Conservation (phyloP, 2,888 invertebrate species). For the Petrophora chlorosata region DNA sequence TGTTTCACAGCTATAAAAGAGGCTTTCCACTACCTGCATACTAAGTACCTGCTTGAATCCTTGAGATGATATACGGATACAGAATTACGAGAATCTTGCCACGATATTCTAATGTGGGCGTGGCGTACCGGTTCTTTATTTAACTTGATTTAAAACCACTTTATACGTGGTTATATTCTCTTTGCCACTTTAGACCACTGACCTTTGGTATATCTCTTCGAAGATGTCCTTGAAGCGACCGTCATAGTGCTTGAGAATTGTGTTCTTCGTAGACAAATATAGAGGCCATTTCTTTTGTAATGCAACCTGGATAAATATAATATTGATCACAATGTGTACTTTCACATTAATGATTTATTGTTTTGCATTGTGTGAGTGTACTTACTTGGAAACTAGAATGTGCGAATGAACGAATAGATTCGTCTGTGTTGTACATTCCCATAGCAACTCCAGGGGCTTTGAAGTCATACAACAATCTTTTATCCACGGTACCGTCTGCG, state of each 20-base stretch:
- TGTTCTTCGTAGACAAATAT: conserved; percentile 96
- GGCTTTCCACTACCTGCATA: conserved; percentile 26
- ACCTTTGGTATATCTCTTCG: conserved; percentile 93
- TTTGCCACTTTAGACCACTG: conserved; percentile 35
- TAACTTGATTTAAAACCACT: no score
- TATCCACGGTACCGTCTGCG: conserved; percentile 83
- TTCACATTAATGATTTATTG: conserved; percentile 14
- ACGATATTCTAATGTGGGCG: conserved; percentile 14
- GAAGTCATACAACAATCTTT: conserved; percentile 87
- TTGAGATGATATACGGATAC: conserved; percentile 22
- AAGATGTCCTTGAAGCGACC: conserved; percentile 97
- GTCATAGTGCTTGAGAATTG: conserved; percentile 94
- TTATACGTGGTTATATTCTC: conserved; percentile 16
- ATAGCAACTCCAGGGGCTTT: conserved; percentile 90
- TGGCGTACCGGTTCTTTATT: conserved; percentile 13
- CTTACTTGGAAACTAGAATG: conserved; percentile 92
- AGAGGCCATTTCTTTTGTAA: conserved; percentile 93
- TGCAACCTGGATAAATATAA: conserved; percentile 83
- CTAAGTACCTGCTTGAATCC: conserved; percentile 25
- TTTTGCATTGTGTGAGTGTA: neutral
- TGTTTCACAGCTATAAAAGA: conserved; percentile 11
- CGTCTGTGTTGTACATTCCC: conserved; percentile 96
- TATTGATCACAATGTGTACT: conserved; percentile 3
- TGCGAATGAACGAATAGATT: conserved; percentile 92
- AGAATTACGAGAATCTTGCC: conserved; percentile 11